Conservation (phyloP, 2,888 invertebrate genomes). For the Megastigmus dorsalis region DNA sequence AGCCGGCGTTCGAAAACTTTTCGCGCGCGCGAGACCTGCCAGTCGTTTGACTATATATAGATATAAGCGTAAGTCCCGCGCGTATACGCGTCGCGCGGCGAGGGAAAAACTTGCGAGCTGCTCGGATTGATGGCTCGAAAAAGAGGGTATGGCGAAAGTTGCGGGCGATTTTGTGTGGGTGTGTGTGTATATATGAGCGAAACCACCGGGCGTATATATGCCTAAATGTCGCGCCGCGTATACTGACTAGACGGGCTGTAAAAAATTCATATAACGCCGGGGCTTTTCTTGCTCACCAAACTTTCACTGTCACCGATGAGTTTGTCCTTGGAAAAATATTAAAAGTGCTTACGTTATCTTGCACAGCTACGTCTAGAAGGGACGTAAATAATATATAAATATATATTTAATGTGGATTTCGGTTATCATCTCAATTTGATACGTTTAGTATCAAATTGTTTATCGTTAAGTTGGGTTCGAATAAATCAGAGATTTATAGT, state of each 20-base stretch:
- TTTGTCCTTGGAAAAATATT: not conserved
- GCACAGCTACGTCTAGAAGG: no score
- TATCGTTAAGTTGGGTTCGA: no score
- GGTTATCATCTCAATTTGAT: no score
- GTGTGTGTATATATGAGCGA: not conserved
- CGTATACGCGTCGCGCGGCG: not conserved
- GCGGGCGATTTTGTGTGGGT: not conserved
- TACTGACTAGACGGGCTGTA: constrained; percentile 26
- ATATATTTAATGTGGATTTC: no score
- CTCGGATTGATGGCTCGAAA: constrained; percentile 47
- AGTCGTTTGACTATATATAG: no score
- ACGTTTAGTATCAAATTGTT: no score
- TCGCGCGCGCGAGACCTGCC: no score
- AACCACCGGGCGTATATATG: not conserved
- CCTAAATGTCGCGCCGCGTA: constrained; percentile 32
- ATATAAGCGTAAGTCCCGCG: constrained; percentile 33
- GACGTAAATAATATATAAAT: no score
- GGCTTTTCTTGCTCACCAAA: constrained; percentile 35
- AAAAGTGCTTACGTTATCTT: no score
- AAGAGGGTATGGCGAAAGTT: no score
- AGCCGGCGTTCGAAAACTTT: constrained; percentile 24
- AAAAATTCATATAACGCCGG: constrained; percentile 47
- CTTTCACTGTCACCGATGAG: constrained; percentile 25
- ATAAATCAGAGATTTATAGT: no score
- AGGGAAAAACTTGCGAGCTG: not conserved